Percentiles rank a stretch among this genome's conserved stretches.
phyloP scores from a whole-genome alignment of 2,888 invertebrate species.

The Aplocera efformata region DNA sequence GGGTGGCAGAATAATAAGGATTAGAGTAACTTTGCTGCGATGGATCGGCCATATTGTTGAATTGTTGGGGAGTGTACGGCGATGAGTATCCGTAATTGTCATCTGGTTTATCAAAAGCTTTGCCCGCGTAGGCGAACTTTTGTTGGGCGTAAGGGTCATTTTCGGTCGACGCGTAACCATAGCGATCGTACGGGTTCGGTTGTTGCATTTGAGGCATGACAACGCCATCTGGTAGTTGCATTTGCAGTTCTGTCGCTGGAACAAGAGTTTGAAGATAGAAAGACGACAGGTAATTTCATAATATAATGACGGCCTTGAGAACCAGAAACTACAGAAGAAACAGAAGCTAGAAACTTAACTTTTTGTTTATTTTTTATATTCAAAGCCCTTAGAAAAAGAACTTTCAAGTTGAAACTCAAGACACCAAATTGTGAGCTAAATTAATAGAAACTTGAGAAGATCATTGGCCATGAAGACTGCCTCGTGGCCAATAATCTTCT shows the following conservation, averaged over 20 bases:
- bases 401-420: no score
- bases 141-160: conserved; percentile 44
- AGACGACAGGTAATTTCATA: not conserved
- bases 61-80: conserved; percentile 62
- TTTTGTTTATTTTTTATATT: not conserved
- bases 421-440: no score
- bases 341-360: not conserved
- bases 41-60: conserved; percentile 47
- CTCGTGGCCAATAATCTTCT: no score
- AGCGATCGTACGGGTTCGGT: conserved; percentile 52
- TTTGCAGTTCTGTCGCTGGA: conserved; percentile 63
- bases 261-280: conserved; percentile 25
- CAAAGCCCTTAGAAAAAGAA: no score
- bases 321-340: not conserved
- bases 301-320: not conserved
- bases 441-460: no score
- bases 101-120: conserved; percentile 53
- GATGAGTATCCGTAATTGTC: conserved; percentile 52
- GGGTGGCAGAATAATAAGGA: conserved; percentile 60
- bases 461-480: no score
- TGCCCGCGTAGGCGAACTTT: conserved; percentile 47
- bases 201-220: conserved; percentile 49
- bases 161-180: conserved; percentile 46
- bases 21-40: conserved; percentile 50
- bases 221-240: conserved; percentile 65